Evolutionary conservation across 1,140 invertebrate genomes (phyloP).

Genomic region (Phortica variegata): DNA sequence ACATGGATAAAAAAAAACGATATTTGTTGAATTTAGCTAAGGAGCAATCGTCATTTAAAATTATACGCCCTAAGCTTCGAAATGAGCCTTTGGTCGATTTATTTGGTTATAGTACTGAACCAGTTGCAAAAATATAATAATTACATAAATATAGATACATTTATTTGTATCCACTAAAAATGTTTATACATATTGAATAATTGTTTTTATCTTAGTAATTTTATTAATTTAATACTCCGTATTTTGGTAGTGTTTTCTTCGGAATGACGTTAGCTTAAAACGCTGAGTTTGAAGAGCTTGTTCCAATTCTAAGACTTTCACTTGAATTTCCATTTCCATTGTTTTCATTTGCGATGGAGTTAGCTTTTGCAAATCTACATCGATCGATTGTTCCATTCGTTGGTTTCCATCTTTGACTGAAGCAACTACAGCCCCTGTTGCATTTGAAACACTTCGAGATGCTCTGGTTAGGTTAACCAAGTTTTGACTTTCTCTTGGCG

Average conservation of each 20-base stretch:
- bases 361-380: slow-evolving; percentile 85
- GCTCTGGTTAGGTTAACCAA: slow-evolving; percentile 78
- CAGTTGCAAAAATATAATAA: slow-evolving; percentile 62
- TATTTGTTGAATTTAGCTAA: too few relatives aligned
- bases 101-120: too few relatives aligned
- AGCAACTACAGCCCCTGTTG: slow-evolving; percentile 89
- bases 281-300: slow-evolving; percentile 86
- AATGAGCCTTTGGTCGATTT: too few relatives aligned
- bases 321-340: slow-evolving; percentile 94
- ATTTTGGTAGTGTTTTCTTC: slow-evolving; percentile 83
- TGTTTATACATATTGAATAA: slow-evolving; percentile 13
- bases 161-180: background rate
- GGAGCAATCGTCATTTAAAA: too few relatives aligned
- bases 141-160: background rate
- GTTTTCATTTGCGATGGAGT: slow-evolving; percentile 92
- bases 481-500: slow-evolving; percentile 78
- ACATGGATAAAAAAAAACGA: too few relatives aligned
- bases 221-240: slow-evolving; percentile 37
- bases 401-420: slow-evolving; percentile 86
- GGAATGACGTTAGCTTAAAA: slow-evolving; percentile 75
- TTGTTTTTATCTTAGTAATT: slow-evolving; percentile 8
- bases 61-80: too few relatives aligned
- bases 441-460: slow-evolving; percentile 82
- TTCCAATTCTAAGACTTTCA: slow-evolving; percentile 89
- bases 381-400: slow-evolving; percentile 85